Conservation (phyloP, 2,797 vertebrate genomes). For the Macropus fuliginosus region DNA sequence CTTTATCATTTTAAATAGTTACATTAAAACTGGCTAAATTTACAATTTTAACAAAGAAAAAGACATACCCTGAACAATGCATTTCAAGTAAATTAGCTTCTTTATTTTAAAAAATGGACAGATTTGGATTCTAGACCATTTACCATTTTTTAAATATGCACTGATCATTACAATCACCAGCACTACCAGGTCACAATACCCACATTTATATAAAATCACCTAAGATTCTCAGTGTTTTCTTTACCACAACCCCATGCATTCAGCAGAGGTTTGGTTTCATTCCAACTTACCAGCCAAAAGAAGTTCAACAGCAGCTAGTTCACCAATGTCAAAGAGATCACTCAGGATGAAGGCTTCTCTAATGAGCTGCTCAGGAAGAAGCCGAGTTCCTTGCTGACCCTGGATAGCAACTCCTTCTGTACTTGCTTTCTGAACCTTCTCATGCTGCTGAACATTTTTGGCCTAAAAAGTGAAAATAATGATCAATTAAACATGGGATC, state of each 20-base stretch:
- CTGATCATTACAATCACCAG: not conserved
- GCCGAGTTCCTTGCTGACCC: constrained; percentile 95
- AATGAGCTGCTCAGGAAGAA: constrained; percentile 96
- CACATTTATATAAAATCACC: not conserved
- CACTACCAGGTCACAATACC: not conserved
- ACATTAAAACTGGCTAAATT: constrained; percentile 35
- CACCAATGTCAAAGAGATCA: constrained; percentile 96
- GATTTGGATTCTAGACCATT: not conserved
- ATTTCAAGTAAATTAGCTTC: constrained; percentile 32
- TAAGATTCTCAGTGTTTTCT: not conserved
- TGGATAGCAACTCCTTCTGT: constrained; percentile 97
- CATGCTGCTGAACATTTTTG: constrained; percentile 96
- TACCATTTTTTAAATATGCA: constrained; percentile 1
- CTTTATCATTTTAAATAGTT: not conserved
- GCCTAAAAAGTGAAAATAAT: constrained; percentile 86
- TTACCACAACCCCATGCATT: not conserved
- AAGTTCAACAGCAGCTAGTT: constrained; percentile 96
- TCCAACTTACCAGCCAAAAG: constrained; percentile 92
- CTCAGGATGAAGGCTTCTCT: constrained; percentile 98
- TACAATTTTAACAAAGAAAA: constrained; percentile 36
- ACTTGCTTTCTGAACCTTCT: constrained; percentile 97
- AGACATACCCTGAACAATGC: constrained; percentile 10
- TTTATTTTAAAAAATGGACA: not conserved
- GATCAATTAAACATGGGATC: not conserved
- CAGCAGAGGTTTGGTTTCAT: not conserved